Percentiles rank a stretch among this genome's conserved stretches.
Evolutionary conservation across 92 coral and sea anemone genomes (phyloP).

Genomic region (Epizoanthus ramosus): DNA sequence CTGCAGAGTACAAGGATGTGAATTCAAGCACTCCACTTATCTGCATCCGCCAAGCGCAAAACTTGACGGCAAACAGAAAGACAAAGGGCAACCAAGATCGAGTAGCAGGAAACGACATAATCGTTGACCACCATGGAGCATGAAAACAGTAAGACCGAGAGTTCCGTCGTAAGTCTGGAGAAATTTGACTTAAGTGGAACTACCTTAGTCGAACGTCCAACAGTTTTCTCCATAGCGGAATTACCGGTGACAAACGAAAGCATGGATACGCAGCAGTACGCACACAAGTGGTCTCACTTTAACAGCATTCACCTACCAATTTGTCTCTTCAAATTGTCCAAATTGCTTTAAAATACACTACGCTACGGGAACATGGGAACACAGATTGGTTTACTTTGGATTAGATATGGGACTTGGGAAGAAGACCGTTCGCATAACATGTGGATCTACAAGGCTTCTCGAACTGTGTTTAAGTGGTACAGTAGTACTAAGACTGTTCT

Average conservation of each 20-base stretch:
- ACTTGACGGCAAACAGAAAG: neutral
- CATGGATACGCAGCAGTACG: no score
- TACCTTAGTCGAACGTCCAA: neutral
- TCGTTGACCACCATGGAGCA: slow-evolving; percentile 26
- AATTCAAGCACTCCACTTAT: slow-evolving; percentile 38
- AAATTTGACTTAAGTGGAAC: neutral
- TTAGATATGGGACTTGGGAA: no score
- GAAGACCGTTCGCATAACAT: slow-evolving; percentile 41
- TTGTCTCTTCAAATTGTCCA: no score
- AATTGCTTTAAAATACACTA: no score
- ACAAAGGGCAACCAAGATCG: neutral
- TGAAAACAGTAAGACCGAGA: neutral
- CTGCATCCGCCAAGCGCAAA: slow-evolving; percentile 39
- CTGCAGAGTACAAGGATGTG: slow-evolving; percentile 44
- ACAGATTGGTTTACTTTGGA: no score
- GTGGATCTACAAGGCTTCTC: slow-evolving; percentile 40
- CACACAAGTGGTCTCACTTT: no score
- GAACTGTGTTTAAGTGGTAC: slow-evolving; percentile 42
- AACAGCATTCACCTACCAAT: no score
- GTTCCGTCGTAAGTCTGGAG: neutral
- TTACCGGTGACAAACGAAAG: no score
- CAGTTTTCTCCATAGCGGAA: no score
- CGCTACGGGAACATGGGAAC: no score
- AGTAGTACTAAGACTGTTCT: slow-evolving; percentile 39
- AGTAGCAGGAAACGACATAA: neutral